Percentiles rank a stretch among this genome's conserved stretches.
These are phyloP conservation scores for Salpingus planirostris DNA, from an alignment of 2,888 invertebrate genomes.

Conservation along the genomic window DNA sequence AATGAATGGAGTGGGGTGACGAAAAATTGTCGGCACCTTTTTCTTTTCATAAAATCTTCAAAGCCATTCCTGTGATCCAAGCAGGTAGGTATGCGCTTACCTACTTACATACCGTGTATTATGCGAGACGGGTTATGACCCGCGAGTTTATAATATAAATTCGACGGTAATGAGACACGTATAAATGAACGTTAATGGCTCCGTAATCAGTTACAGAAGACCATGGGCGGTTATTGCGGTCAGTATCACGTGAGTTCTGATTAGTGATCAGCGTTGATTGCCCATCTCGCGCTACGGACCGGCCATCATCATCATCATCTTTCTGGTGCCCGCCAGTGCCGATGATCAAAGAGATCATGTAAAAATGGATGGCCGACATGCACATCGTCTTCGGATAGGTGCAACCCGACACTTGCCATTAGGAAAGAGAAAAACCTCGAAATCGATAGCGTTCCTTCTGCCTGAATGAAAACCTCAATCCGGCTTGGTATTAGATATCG, in stretches of 20 bases:
- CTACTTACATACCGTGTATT: too few species aligned
- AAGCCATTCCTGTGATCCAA: too few species aligned
- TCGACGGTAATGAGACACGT: constrained; percentile 16
- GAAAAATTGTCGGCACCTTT: too few species aligned
- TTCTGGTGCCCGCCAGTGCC: constrained; percentile 17
- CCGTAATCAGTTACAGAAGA: constrained; percentile 14
- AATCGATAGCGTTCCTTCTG: too few species aligned
- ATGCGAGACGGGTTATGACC: constrained; percentile 9
- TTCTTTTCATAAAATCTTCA: too few species aligned
- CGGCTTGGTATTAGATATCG: too few species aligned
- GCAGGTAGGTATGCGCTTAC: too few species aligned
- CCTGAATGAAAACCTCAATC: too few species aligned
- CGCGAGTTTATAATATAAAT: constrained; percentile 13
- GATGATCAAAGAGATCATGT: constrained; percentile 13
- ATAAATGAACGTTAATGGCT: constrained; percentile 14
- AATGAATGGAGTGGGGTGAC: too few species aligned
- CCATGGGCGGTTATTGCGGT: constrained; percentile 6
- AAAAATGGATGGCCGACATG: constrained; percentile 10
- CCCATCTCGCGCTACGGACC: too few species aligned
- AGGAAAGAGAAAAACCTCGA: too few species aligned
- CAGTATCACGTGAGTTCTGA: constrained; percentile 13
- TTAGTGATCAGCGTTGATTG: constrained; percentile 15
- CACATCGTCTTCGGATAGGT: constrained; percentile 7
- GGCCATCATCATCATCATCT: too few species aligned
- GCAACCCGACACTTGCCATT: constrained; percentile 1